Base-by-base conservation (phyloP, 2,797 vertebrate species). In the Eleutherodactylus coqui region DNA sequence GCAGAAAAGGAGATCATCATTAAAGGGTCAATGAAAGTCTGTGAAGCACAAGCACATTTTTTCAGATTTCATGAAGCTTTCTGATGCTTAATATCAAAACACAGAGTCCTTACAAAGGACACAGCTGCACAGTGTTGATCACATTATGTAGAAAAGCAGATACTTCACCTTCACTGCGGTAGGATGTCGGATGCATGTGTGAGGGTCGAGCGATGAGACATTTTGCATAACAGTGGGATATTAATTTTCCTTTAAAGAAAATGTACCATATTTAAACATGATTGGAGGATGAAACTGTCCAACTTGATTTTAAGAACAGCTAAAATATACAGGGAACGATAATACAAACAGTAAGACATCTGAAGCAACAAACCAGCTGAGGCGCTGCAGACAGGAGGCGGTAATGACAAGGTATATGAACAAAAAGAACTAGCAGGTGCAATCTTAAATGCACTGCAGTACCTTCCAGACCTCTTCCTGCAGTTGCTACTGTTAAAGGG, bases 61-160 rank as follows among this genome's bases (percentile, higher is more conserved):
- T 79, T 84, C 75, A 83, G 76, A 76, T 75, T 82, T 81, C 41
- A 64, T n/a, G 32, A 84, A 79, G 64, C 75, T 84, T 17, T 88
- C 51, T n/a, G 45, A 70, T 58, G 38, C 5, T 38, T 53, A 72
- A 43, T 7, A 45, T 73, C 64, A 90, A 88, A 89, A 90, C 0
- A 1, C 38, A 78, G 0, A 0, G 38, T n/a, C 11, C 77, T 7
- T 72, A 53, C 16, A 82, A 85, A 86, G 60, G 29, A 79, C 82
- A 72, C 14, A 13, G 32, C 14, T 72, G 41, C 55, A 45, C n/a
- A 32, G 17, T 0, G 73, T 0, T 43, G 58, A 53, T 77, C 58
- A 47, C 6, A 70, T 76, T 70, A 83, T 5, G 64, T 79, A 34
- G 0, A 0, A 43, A 45, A 64, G 34, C 32, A 75, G 85, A 76